Evolutionary conservation across 1,140 invertebrate genomes (phyloP), one percentile per base, ranked within the genome.

Genomic region (Cyclargus thomasi): DNA sequence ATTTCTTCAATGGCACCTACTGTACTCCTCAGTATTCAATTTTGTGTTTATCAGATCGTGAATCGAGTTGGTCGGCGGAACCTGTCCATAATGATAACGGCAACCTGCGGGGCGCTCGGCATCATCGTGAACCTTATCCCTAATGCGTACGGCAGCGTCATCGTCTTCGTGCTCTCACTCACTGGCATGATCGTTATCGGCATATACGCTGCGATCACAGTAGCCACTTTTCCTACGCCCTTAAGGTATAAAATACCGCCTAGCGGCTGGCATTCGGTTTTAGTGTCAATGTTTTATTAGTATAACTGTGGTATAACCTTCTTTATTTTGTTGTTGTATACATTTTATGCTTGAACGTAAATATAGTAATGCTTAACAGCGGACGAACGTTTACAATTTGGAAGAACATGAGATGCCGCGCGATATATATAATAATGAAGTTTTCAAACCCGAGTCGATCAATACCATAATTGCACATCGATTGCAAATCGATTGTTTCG

Each of bases 91-190:
- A 65, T 67, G 0, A 53, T 84, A 0, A 70, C 77, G 1, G 59
- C 73, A 0, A 20, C 76, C 0, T 77, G 74, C 23, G 82, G 84
- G 0, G 8, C 75, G 1, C 68, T 71, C 4, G 84, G 84, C 2
- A 79, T 86, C 20, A 17, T 83, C 1, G 74, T 79, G 16, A 86
- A 86, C 70, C 59, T 86, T 20, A 67, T 86, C 8, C 82, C 82
- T 11, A 80, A 83, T 63, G 78, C 79, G 1, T 71, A 78, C 22
- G 81, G 66, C 69, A 83, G 81, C 62, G 74, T 64, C 8, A 66
- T 75, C 0, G 17, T 82, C 1, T 83, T 82, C 72, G 68, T 72
- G 1, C 20, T 80, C 4, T 75, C 77, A 23, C 23, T 76, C 1
- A 47, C 76, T 53, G 84, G 78, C 0, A 69, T 85, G 16, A 64